Conservation (phyloP, 2,797 vertebrate genomes). For the Melanotaenia boesemani region DNA sequence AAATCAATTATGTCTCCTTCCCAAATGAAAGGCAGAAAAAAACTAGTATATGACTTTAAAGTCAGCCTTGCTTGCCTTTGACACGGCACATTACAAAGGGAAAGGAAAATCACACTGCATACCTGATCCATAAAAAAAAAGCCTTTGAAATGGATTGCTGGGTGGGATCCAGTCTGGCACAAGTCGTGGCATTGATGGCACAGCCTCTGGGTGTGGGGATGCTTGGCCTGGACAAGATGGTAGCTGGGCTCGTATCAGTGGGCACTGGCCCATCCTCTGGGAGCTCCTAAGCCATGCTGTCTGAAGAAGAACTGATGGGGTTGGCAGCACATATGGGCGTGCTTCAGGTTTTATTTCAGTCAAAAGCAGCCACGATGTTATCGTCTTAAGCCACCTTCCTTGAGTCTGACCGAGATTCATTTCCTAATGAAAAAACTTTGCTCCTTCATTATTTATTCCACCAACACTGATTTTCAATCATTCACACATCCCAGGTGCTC, state of each 20-base stretch:
- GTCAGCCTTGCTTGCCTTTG: slow-evolving; percentile 81
- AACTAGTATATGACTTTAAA: slow-evolving; percentile 81
- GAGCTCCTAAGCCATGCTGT: slow-evolving; percentile 87
- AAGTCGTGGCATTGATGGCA: slow-evolving; percentile 84
- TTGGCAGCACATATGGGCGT: slow-evolving; percentile 86
- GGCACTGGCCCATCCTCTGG: slow-evolving; percentile 84
- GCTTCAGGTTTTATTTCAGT: slow-evolving; percentile 81
- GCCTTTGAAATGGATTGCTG: slow-evolving; percentile 87
- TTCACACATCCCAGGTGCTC: slow-evolving; percentile 45
- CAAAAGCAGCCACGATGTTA: slow-evolving; percentile 81
- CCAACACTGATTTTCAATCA: slow-evolving; percentile 23
- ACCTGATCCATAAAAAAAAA: slow-evolving; percentile 86
- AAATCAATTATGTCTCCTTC: slow-evolving; percentile 82
- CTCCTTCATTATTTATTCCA: slow-evolving; percentile 47
- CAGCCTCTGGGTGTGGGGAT: slow-evolving; percentile 82
- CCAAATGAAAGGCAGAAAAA: slow-evolving; percentile 81
- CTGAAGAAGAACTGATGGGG: slow-evolving; percentile 85
- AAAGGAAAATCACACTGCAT: slow-evolving; percentile 86
- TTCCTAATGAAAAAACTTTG: slow-evolving; percentile 59
- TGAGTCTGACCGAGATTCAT: slow-evolving; percentile 64
- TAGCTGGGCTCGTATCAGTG: slow-evolving; percentile 85
- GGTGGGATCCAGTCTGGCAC: slow-evolving; percentile 85
- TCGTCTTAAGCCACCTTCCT: slow-evolving; percentile 77
- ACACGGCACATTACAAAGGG: slow-evolving; percentile 85
- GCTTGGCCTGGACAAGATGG: slow-evolving; percentile 84